Conservation (phyloP, 2,113 vertebrate genomes). For the Gallinago undulata region DNA sequence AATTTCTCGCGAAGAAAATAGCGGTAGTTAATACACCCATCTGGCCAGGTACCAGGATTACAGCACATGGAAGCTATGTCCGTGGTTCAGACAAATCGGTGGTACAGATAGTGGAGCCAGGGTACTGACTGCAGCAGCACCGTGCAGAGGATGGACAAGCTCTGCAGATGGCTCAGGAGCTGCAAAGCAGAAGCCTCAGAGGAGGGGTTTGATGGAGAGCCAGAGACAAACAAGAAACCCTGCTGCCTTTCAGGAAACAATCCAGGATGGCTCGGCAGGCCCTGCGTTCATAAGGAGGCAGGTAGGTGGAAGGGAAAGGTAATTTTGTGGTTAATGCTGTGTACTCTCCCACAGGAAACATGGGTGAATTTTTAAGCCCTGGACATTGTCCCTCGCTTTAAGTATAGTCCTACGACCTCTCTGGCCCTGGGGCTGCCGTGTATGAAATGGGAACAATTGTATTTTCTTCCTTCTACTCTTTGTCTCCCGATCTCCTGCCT, state of each 20-base stretch:
- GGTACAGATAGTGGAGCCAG: neutral
- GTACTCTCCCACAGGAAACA: neutral
- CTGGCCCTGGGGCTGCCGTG: neutral
- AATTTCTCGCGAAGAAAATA: constrained; percentile 17
- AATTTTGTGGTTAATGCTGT: neutral
- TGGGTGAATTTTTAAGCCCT: neutral
- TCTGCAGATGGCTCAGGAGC: neutral
- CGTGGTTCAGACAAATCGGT: neutral
- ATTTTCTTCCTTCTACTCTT: neutral
- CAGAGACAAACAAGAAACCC: neutral
- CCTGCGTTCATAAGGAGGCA: neutral
- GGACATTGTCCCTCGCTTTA: neutral
- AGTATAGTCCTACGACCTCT: neutral
- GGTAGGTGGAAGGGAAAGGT: neutral
- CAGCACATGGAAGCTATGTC: neutral
- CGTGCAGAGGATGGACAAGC: neutral
- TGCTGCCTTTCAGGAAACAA: neutral
- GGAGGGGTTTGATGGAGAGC: neutral
- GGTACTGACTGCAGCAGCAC: neutral
- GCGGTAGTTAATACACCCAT: neutral
- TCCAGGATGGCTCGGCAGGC: neutral
- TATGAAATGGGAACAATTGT: neutral
- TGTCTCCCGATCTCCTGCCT: neutral
- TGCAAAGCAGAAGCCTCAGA: neutral
- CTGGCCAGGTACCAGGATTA: constrained; percentile 26